Conservation (phyloP, 2,888 invertebrate species). For the Drosophila ustulata region DNA sequence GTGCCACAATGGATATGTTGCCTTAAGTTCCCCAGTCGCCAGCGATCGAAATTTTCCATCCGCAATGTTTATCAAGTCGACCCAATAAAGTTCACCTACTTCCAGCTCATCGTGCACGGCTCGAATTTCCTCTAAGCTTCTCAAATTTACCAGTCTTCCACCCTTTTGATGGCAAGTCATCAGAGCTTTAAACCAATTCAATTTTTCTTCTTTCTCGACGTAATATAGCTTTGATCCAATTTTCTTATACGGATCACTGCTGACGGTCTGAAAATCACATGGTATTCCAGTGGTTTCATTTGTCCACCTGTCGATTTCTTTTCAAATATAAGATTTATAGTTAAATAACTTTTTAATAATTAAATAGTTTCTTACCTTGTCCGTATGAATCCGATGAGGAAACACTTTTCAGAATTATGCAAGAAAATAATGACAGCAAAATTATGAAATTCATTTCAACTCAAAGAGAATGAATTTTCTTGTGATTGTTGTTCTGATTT, state of each 20-base stretch:
- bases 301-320: too few relatives aligned
- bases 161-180: not conserved
- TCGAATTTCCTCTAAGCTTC: not conserved
- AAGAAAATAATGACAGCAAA: not conserved
- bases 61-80: not conserved
- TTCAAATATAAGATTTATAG: too few relatives aligned
- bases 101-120: not conserved
- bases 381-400: not conserved
- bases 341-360: not conserved
- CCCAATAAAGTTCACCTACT: not conserved
- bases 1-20: not conserved
- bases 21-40: not conserved
- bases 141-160: not conserved
- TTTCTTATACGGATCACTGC: not conserved
- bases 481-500: not conserved
- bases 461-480: not conserved
- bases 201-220: not conserved
- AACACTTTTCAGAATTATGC: not conserved
- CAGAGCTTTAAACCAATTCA: not conserved
- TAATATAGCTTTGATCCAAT: constrained; percentile 2
- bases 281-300: too few relatives aligned
- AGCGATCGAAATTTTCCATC: not conserved
- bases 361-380: not conserved
- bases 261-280: not conserved
- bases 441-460: not conserved